These are phyloP conservation scores for Branchipolynoe longqiensis DNA, from an alignment of 2,888 invertebrate genomes.

Conservation along the genomic window DNA sequence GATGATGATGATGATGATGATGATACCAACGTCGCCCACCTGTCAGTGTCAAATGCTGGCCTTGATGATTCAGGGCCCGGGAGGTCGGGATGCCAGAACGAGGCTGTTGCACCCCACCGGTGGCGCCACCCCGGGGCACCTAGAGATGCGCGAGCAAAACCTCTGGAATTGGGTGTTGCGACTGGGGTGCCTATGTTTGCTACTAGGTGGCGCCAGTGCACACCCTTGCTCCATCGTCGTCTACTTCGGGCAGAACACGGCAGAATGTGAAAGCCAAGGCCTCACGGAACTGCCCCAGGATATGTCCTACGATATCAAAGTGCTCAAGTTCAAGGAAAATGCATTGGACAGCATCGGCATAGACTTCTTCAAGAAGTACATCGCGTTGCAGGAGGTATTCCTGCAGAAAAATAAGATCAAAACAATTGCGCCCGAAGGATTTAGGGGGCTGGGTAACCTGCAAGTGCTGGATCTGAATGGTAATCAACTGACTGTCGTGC, in stretches of 20 bases:
- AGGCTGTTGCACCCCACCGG: too few relatives aligned
- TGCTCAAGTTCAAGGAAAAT: conserved; percentile 66
- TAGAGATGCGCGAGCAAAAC: too few relatives aligned
- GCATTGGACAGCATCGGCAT: conserved; percentile 62
- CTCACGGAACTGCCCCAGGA: conserved; percentile 62
- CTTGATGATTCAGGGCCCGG: too few relatives aligned
- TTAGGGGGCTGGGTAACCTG: conserved; percentile 64
- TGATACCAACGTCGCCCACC: too few relatives aligned
- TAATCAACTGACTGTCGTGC: conserved; percentile 64
- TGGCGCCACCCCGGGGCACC: too few relatives aligned
- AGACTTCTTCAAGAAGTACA: conserved; percentile 64
- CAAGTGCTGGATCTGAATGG: conserved; percentile 66
- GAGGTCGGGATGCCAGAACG: too few relatives aligned
- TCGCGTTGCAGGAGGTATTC: conserved; percentile 67
- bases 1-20: too few relatives aligned
- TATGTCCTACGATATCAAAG: conserved; percentile 66
- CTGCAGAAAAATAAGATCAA: conserved; percentile 66
- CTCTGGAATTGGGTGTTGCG: too few relatives aligned
- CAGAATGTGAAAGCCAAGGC: conserved; percentile 63
- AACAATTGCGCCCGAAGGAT: conserved; percentile 65
- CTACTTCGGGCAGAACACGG: conserved; percentile 64
- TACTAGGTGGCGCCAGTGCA: background rate
- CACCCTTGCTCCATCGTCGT: conserved; percentile 63
- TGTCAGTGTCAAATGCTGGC: too few relatives aligned
- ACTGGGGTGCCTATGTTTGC: too few relatives aligned